Base-by-base conservation (phyloP, 2,113 vertebrate species). In the Pseudolaguvia tuberculata region DNA sequence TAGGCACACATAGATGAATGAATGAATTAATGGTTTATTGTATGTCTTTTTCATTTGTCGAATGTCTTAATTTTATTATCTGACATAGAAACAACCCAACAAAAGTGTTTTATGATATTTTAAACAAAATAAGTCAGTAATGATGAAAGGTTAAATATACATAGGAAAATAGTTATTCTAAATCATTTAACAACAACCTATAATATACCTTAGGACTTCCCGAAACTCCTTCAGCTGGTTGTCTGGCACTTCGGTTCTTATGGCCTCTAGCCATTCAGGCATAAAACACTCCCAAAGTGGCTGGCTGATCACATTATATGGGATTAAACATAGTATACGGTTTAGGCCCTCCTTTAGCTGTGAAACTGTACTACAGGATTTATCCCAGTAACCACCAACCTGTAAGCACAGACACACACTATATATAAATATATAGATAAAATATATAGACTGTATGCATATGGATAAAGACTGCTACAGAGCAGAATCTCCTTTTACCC, bases 341-440 rank as follows among this genome's bases (percentile, higher is more conserved):
- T 96, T 98, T 85, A 99, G 91, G 23, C 97, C 97, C 87, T 99
- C 97, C 83, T 99, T 99, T 78, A 99, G 85, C 23, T 99, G 97
- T 14, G 93, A 97, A 82, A 98, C 97, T 2, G 93, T 93, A 85
- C 91, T 98, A 72, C 97, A 99, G 0, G 94, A 96, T 81, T 97
- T 98, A 88, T 99, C 97, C 97, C 97, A 99, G 88, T 97, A 98
- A 23, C 96, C 97, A 68, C 97, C 97, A 79, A 98, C 96, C 97
- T 99, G 86, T 58, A 62, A 18, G 27, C 31, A 75, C 51, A 68
- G 39, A 56, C 39, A 57, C 10, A 67, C 53, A 68, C 11, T 42
- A 42, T 9, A 42, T 42, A 42, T 42, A 42, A 42, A 1, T 6
- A 42, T 42, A 42, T 9, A n/a, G n/a, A n/a, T n/a, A n/a, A n/a